Evolutionary conservation across 2,113 vertebrate species (phyloP).

Genomic region (Setophaga petechia): DNA sequence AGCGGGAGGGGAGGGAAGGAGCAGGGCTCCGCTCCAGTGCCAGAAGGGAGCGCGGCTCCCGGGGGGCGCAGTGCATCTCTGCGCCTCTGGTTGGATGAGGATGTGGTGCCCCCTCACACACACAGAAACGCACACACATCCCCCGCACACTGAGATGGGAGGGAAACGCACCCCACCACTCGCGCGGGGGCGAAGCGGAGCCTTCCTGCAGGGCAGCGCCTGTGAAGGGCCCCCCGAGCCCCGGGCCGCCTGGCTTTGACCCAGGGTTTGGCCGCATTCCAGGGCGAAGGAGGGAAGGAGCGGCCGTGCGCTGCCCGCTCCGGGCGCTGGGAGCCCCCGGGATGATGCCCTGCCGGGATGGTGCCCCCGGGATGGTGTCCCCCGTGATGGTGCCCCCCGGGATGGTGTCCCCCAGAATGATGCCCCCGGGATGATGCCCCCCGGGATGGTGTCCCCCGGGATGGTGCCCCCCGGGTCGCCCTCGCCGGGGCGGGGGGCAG

Average conservation of each 20-base stretch:
- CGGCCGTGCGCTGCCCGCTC: not conserved
- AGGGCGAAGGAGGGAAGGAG: not conserved
- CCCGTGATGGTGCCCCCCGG: not conserved
- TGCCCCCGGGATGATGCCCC: not conserved
- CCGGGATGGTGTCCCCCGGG: too few relatives aligned
- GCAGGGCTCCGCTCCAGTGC: accelerated
- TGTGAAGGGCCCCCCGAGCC: not conserved
- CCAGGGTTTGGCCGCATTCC: not conserved
- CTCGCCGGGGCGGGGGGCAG: too few relatives aligned
- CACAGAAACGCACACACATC: too few relatives aligned
- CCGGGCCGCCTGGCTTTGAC: not conserved
- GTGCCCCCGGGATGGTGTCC: not conserved
- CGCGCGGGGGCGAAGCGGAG: not conserved
- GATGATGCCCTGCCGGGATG: too few relatives aligned
- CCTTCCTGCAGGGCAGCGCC: not conserved
- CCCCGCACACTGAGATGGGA: not conserved
- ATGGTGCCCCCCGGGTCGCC: not conserved
- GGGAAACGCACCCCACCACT: not conserved
- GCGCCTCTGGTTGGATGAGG: not conserved
- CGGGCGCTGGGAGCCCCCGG: not conserved
- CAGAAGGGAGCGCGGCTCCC: not conserved
- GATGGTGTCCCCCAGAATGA: too few relatives aligned
- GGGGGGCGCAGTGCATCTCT: too few relatives aligned
- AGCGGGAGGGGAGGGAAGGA: not conserved
- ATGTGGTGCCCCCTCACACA: not conserved